Percentiles rank a stretch among this genome's conserved stretches.
Evolutionary conservation across 2,797 vertebrate species (phyloP).

Genomic region (Eidolon dupreanum): DNA sequence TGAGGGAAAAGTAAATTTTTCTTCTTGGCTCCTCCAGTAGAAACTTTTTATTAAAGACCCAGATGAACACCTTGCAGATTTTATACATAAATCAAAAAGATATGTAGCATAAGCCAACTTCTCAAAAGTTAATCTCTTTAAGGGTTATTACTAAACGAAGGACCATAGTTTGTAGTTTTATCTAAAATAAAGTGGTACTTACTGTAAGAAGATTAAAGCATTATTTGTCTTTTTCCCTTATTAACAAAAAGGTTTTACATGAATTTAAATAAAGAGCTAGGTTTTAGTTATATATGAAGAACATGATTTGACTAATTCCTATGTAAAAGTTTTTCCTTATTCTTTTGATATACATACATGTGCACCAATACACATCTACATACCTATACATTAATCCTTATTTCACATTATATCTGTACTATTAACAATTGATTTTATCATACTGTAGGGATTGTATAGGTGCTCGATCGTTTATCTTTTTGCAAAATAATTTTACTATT

Average conservation of each 20-base stretch:
- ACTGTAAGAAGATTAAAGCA: background rate
- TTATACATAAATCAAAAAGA: background rate
- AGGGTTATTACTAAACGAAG: background rate
- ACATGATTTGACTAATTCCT: background rate
- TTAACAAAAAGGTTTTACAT: background rate
- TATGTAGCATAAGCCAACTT: background rate
- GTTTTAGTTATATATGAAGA: background rate
- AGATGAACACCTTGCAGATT: background rate
- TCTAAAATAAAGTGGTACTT: background rate
- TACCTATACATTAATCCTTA: background rate
- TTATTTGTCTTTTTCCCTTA: background rate
- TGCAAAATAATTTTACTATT: constrained; percentile 2
- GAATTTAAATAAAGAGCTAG: constrained; percentile 2
- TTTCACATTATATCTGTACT: background rate
- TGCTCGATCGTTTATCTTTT: background rate
- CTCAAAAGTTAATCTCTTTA: background rate
- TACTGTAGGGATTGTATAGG: background rate
- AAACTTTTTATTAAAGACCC: background rate
- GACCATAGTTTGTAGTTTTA: background rate
- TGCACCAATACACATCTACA: background rate
- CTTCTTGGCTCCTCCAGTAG: background rate
- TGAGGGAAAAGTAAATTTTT: background rate
- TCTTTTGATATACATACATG: background rate
- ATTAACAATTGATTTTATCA: background rate
- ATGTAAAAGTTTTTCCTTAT: background rate